These are phyloP conservation scores for Diplolepis rosae DNA, from an alignment of 2,888 invertebrate genomes.

Conservation along the genomic window DNA sequence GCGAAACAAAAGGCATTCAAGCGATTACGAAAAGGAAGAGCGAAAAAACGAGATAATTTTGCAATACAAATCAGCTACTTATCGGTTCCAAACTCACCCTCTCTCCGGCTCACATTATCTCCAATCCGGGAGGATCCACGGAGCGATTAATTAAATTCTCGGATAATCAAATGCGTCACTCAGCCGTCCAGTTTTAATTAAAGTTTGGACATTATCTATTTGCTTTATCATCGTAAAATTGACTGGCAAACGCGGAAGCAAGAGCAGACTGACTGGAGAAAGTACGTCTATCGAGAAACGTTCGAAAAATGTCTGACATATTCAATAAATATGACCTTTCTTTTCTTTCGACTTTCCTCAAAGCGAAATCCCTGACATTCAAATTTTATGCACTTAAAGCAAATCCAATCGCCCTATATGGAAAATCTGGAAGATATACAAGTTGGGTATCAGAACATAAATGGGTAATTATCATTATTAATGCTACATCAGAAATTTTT, in stretches of 20 bases:
- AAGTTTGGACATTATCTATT: constrained; percentile 74
- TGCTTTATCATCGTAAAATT: constrained; percentile 72
- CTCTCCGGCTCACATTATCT: constrained; percentile 39
- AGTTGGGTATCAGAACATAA: too few species aligned
- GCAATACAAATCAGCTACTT: constrained; percentile 68
- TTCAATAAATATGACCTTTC: constrained; percentile 20
- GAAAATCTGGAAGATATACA: too few species aligned
- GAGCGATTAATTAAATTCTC: constrained; percentile 74
- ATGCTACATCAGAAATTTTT: too few species aligned
- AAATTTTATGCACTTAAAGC: neutral
- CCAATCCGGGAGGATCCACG: constrained; percentile 55
- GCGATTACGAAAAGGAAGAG: constrained; percentile 9
- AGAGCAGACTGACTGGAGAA: constrained; percentile 49
- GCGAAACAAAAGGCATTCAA: constrained; percentile 38
- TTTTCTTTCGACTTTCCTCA: constrained; percentile 19
- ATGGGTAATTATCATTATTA: too few species aligned
- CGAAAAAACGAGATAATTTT: constrained; percentile 52
- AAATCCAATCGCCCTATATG: too few species aligned
- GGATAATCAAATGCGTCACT: constrained; percentile 74
- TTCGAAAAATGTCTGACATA: constrained; percentile 40
- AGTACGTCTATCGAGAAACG: constrained; percentile 56
- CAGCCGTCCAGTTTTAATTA: constrained; percentile 74
- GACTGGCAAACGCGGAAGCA: constrained; percentile 60
- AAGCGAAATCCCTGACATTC: neutral
- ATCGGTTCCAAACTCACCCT: constrained; percentile 54